Percentiles rank a stretch among this genome's conserved stretches.
These are phyloP conservation scores for Tetragnatha versicolor DNA, from an alignment of 1,140 invertebrate species.

Conservation along the genomic window DNA sequence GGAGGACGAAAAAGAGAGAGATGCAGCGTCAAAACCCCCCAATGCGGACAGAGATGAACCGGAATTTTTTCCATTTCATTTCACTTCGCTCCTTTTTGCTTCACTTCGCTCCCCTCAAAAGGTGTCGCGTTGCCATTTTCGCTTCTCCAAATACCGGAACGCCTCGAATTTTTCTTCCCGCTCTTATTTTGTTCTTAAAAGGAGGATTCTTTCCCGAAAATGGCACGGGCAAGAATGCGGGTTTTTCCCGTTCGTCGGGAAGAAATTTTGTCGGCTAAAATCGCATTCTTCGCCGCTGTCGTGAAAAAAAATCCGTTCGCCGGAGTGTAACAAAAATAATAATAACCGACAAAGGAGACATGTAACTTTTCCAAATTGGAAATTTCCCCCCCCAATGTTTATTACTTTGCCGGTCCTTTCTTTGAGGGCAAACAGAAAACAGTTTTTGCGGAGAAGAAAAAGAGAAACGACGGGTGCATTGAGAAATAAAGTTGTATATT, in stretches of 20 bases:
- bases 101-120: not conserved
- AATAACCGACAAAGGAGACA: constrained; percentile 18
- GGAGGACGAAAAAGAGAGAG: not conserved
- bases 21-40: not conserved
- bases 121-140: constrained; percentile 26
- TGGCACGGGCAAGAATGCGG: not conserved
- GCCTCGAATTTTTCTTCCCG: constrained; percentile 1
- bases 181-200: not conserved
- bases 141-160: constrained; percentile 28
- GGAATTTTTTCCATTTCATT: constrained; percentile 28
- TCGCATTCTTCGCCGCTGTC: constrained; percentile 5
- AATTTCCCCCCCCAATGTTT: constrained; percentile 3
- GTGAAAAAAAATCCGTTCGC: not conserved
- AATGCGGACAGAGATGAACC: not conserved
- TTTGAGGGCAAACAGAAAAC: not conserved
- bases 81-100: not conserved
- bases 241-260: not conserved
- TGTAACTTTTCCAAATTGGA: constrained; percentile 3
- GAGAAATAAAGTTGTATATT: no score
- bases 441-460: not conserved
- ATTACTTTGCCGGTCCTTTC: not conserved
- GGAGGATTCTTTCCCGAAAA: constrained; percentile 5
- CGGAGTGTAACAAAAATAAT: no score
- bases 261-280: constrained; percentile 28
- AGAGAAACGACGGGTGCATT: no score